phyloP scores from a whole-genome alignment of 2,797 vertebrate species.

The Loriculus beryllinus region DNA sequence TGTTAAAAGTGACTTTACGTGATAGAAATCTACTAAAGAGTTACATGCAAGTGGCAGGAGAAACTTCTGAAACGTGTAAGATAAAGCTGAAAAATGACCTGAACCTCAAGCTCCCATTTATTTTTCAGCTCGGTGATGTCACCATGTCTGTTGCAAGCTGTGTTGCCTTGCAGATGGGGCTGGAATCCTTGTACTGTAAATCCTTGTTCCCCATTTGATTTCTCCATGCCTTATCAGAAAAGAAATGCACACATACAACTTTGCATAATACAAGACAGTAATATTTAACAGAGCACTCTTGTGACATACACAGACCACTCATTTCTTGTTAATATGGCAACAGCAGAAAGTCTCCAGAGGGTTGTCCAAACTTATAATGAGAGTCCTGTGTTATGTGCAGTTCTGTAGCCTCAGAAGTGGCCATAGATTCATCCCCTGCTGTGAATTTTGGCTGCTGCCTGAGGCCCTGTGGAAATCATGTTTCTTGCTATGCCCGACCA shows the following conservation, averaged over 20 bases:
- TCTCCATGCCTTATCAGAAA: not conserved
- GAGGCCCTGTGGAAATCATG: conserved; percentile 56
- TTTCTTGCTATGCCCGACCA: conserved; percentile 30
- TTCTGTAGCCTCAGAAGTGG: conserved; percentile 44
- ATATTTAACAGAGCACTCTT: not conserved
- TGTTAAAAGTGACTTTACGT: conserved; percentile 44
- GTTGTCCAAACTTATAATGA: conserved; percentile 58
- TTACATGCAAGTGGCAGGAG: conserved; percentile 38
- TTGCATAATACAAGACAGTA: conserved; percentile 1
- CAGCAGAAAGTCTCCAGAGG: conserved; percentile 46
- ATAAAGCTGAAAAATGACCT: conserved; percentile 27
- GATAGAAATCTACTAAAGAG: conserved; percentile 52
- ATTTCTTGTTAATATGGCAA: conserved; percentile 56
- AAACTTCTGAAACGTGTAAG: not conserved
- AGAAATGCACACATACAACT: conserved; percentile 7
- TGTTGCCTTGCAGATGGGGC: not conserved
- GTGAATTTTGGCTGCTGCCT: conserved; percentile 60
- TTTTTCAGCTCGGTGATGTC: not conserved
- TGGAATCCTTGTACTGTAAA: not conserved
- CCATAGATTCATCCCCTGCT: conserved; percentile 47
- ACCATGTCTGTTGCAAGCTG: not conserved
- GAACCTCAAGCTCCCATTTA: not conserved
- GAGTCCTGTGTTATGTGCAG: not conserved
- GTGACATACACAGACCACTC: conserved; percentile 14
- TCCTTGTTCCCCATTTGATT: conserved; percentile 9